Evolutionary conservation across 1,140 invertebrate species (phyloP).

Genomic region (Augochlora pura): DNA sequence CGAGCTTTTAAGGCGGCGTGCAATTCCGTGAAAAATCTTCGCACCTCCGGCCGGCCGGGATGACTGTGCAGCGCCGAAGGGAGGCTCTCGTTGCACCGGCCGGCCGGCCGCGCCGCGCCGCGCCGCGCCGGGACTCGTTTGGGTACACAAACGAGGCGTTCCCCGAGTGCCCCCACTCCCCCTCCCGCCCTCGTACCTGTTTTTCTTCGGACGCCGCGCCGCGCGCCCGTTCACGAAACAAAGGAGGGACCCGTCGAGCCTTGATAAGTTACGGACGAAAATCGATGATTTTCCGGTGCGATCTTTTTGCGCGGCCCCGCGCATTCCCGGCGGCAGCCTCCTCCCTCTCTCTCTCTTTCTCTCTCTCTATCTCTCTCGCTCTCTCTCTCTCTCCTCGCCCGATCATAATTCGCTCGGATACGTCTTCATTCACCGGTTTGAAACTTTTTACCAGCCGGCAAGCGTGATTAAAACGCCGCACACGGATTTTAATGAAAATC

Average conservation of each 20-base stretch:
- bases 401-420: constrained; percentile 6
- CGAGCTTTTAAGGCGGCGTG: constrained; percentile 54
- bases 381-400: too few species aligned
- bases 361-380: too few species aligned
- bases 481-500: neutral
- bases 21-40: constrained; percentile 70
- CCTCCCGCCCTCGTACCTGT: neutral
- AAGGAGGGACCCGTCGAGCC: constrained; percentile 8
- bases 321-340: constrained; percentile 16
- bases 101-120: too few species aligned
- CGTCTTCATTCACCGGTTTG: constrained; percentile 34
- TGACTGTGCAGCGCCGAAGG: constrained; percentile 46
- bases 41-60: constrained; percentile 50
- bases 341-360: neutral
- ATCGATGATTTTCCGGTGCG: constrained; percentile 54
- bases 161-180: neutral
- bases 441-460: neutral
- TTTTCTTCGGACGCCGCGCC: constrained; percentile 26
- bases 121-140: constrained; percentile 27
- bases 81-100: constrained; percentile 21
- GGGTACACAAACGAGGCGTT: constrained; percentile 46
- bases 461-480: neutral
- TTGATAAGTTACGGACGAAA: constrained; percentile 38
- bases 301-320: neutral
- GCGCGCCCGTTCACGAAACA: constrained; percentile 29